These are phyloP conservation scores for Amphipoea lucens DNA, from an alignment of 2,888 invertebrate genomes.

Conservation along the genomic window DNA sequence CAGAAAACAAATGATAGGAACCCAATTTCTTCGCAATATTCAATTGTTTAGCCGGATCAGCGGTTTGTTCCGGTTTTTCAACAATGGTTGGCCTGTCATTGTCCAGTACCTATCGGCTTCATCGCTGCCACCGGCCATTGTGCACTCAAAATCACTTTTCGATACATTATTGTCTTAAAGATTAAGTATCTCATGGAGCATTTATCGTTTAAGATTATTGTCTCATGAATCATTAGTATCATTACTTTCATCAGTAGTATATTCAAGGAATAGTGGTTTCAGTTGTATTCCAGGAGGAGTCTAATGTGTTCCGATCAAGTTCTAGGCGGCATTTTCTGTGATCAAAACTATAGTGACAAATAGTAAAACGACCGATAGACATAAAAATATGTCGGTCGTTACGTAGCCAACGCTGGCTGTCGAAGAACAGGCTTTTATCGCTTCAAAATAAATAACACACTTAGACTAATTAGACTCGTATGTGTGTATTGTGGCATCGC, in stretches of 20 bases:
- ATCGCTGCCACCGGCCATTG: constrained; percentile 62
- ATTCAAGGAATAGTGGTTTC: not conserved
- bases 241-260: constrained; percentile 34
- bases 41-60: constrained; percentile 48
- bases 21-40: constrained; percentile 48
- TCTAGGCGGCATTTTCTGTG: constrained; percentile 19
- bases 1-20: constrained; percentile 29
- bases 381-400: constrained; percentile 45
- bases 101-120: constrained; percentile 55
- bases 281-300: constrained; percentile 24
- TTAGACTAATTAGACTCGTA: constrained; percentile 77
- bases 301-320: constrained; percentile 2
- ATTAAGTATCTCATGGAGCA: constrained; percentile 44
- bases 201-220: constrained; percentile 40
- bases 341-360: constrained; percentile 28
- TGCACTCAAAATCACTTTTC: constrained; percentile 54
- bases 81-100: constrained; percentile 62
- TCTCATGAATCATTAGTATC: constrained; percentile 4
- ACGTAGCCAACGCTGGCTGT: constrained; percentile 51
- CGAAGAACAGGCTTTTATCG: constrained; percentile 66
- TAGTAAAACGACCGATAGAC: constrained; percentile 36
- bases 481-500: constrained; percentile 67
- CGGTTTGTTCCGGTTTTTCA: constrained; percentile 52
- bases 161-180: constrained; percentile 55
- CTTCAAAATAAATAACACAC: constrained; percentile 79